Percentiles rank a stretch among this genome's conserved stretches.
These are phyloP conservation scores for Hypomesus transpacificus DNA, from an alignment of 2,113 vertebrate species.

Conservation along the genomic window DNA sequence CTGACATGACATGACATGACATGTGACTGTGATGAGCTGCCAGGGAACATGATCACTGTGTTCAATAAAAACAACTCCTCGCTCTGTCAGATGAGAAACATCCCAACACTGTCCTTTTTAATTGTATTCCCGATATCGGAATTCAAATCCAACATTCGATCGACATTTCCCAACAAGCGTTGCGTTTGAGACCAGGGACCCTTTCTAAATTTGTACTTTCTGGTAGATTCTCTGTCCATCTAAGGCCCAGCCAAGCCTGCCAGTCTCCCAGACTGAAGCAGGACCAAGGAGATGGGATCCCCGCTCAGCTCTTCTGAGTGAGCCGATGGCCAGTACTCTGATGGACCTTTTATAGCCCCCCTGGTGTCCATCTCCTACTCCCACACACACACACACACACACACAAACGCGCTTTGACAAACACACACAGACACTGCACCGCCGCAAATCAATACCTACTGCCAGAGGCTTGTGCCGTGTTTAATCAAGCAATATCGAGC, in stretches of 20 bases:
- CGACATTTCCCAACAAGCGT: too few relatives aligned
- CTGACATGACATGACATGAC: too few relatives aligned
- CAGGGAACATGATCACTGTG: too few relatives aligned
- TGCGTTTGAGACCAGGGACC: too few relatives aligned
- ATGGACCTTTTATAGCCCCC: conserved; percentile 26
- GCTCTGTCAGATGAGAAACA: too few relatives aligned
- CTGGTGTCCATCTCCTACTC: neutral
- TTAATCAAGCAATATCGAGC: conserved; percentile 13
- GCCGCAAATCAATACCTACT: conserved; percentile 26
- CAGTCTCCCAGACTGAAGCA: conserved; percentile 8
- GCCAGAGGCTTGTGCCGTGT: neutral
- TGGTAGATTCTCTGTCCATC: neutral
- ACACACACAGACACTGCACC: conserved; percentile 12
- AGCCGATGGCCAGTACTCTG: conserved; percentile 8
- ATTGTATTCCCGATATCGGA: too few relatives aligned
- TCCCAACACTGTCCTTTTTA: too few relatives aligned
- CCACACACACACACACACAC: too few relatives aligned
- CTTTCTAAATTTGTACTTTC: neutral
- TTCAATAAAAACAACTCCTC: too few relatives aligned
- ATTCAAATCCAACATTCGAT: too few relatives aligned
- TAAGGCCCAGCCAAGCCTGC: neutral
- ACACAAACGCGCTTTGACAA: neutral
- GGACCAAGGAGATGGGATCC: neutral
- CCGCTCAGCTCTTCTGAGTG: neutral
- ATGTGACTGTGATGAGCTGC: too few relatives aligned